Conservation (phyloP, 2,888 invertebrate genomes). For the Ypsolopha sequella region DNA sequence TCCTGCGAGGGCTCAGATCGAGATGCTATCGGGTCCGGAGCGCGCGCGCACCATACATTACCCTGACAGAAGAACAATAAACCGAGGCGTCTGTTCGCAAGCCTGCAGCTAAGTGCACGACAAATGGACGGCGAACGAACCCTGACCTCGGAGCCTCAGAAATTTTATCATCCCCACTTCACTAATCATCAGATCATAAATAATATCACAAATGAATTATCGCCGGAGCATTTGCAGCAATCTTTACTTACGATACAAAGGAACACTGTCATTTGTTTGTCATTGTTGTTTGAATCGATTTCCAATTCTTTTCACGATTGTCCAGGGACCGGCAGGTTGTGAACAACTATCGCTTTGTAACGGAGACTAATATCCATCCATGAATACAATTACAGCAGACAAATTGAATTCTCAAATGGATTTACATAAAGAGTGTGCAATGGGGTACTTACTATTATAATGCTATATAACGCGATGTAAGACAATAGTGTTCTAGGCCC, state of each 20-base stretch:
- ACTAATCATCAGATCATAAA: slow-evolving; percentile 26
- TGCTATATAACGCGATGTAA: slow-evolving; percentile 60
- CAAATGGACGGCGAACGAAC: slow-evolving; percentile 50
- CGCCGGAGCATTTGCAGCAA: slow-evolving; percentile 8
- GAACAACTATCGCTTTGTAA: slow-evolving; percentile 12
- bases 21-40: slow-evolving; percentile 37
- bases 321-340: slow-evolving; percentile 27
- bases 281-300: neutral
- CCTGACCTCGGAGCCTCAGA: slow-evolving; percentile 29
- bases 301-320: slow-evolving; percentile 2
- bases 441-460: slow-evolving; percentile 48
- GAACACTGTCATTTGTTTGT: slow-evolving; percentile 1
- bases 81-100: slow-evolving; percentile 49
- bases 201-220: slow-evolving; percentile 20
- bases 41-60: slow-evolving; percentile 43
- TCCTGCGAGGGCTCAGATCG: slow-evolving; percentile 25
- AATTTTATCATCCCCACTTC: slow-evolving; percentile 23
- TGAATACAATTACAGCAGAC: slow-evolving; percentile 52
- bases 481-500: slow-evolving; percentile 54
- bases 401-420: slow-evolving; percentile 63
- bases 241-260: neutral
- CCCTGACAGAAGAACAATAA: slow-evolving; percentile 56
- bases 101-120: slow-evolving; percentile 24
- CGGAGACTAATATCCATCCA: slow-evolving; percentile 41
- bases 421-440: slow-evolving; percentile 67